Percentiles rank a stretch among this genome's conserved stretches.
phyloP scores from a whole-genome alignment of 2,113 vertebrate genomes.

The Leptobrachium leishanense region DNA sequence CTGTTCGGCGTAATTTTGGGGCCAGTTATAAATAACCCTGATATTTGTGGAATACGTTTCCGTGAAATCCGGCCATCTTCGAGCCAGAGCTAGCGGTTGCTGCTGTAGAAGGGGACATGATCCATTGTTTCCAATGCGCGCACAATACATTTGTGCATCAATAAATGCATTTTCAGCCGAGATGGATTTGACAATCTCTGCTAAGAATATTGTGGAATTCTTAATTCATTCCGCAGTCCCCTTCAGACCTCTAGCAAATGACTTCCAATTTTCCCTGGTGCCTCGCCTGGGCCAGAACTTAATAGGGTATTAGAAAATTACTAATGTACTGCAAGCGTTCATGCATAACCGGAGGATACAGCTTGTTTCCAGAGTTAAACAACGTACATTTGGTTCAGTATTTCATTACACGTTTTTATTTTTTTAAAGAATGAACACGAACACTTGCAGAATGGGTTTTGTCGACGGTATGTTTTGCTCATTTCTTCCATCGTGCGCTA shows the following conservation, averaged over 20 bases:
- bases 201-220: slow-evolving; percentile 52
- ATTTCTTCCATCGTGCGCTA: too few species aligned
- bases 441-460: slow-evolving; percentile 3
- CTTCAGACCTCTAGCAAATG: slow-evolving; percentile 46
- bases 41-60: too few species aligned
- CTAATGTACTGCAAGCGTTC: slow-evolving; percentile 44
- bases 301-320: slow-evolving; percentile 58
- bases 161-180: slow-evolving; percentile 44
- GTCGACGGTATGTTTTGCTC: too few species aligned
- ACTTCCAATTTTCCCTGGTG: slow-evolving; percentile 46
- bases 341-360: slow-evolving; percentile 43
- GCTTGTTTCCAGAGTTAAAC: slow-evolving; percentile 24
- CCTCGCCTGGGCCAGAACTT: slow-evolving; percentile 39
- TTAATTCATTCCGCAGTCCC: slow-evolving; percentile 50
- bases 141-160: slow-evolving; percentile 51
- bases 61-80: too few species aligned
- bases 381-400: slow-evolving; percentile 26
- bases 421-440: background rate
- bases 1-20: too few species aligned
- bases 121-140: slow-evolving; percentile 47
- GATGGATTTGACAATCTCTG: slow-evolving; percentile 55
- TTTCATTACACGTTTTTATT: slow-evolving; percentile 17
- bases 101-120: slow-evolving; percentile 47
- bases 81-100: too few species aligned
- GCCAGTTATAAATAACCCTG: too few species aligned